Evolutionary conservation across 2,888 invertebrate genomes (phyloP), one percentile per base, ranked within the genome.

Genomic region (Dryomyza anilis): DNA sequence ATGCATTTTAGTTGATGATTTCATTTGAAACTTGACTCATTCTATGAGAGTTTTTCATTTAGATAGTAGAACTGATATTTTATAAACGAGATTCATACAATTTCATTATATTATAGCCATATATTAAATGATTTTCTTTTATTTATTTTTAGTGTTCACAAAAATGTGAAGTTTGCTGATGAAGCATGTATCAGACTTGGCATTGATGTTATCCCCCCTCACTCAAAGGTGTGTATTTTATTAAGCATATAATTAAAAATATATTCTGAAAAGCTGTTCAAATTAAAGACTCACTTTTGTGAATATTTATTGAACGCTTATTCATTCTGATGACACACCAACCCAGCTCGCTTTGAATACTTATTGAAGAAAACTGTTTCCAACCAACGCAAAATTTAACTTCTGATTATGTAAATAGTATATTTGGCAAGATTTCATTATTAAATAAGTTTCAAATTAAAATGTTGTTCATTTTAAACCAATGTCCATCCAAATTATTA

Each of bases 331-430:
- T 39, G 39, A 39, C 3, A 33, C 55, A 5, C 25, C 68, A 64
- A 76, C 73, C 75, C 76, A 77, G 77, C 77, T 77, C 77, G 74
- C 77, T 77, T 75, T 72, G 76, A 77, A 63, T 63, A 52, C 56
- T 67, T 58, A 69, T 78, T 76, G 77, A 76, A 76, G 76, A 46
- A 77, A 76, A 59, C 70, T 71, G 71, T 73, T 71, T 73, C 64
- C 61, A 62, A 46, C 70, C 73, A 73, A 73, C 72, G 72, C 72
- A 67, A 69, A 68, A 64, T 46, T 58, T 50, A 58, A 68, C 33
- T 62, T 46, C 70, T 72, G 70, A 71, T 8, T 12, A 46, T 23
- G 4, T 4, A 46, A 33, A 33, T 33, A 33, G 33, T 12, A 33
- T 39, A 5, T 39, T 39, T 4, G 12, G n/a, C n/a, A n/a, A n/a